Percentiles rank a stretch among this genome's conserved stretches.
Conservation (phyloP, 2,113 vertebrate genomes). For the Tenrec ecaudatus region DNA sequence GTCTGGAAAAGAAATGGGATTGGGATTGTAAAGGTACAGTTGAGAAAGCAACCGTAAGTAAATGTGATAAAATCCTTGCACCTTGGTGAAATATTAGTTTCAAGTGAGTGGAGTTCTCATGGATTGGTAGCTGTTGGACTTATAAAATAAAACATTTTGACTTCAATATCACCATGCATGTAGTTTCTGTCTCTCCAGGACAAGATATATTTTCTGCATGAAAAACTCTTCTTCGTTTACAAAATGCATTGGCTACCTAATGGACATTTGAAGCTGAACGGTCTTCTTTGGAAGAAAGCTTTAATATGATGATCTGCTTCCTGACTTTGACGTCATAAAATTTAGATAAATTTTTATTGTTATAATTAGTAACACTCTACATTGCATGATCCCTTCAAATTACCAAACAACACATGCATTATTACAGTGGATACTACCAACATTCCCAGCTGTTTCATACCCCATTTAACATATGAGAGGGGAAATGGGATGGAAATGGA, state of each 20-base stretch:
- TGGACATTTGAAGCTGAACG: not conserved
- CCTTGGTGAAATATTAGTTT: not conserved
- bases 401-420: not conserved
- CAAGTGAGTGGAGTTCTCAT: not conserved
- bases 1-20: not conserved
- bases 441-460: not conserved
- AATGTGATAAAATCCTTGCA: not conserved
- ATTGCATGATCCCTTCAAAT: not conserved
- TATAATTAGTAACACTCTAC: not conserved
- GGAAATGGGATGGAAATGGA: not conserved
- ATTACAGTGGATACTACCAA: not conserved
- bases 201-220: not conserved
- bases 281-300: constrained; percentile 4
- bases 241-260: not conserved
- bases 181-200: not conserved
- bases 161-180: not conserved
- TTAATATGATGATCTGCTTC: not conserved
- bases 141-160: not conserved
- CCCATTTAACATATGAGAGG: not conserved
- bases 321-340: not conserved
- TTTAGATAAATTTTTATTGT: constrained; percentile 1
- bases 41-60: not conserved
- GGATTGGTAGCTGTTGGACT: not conserved
- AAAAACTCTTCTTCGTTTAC: constrained; percentile 4
- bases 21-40: not conserved